Base-by-base conservation (phyloP, 2,113 vertebrate genomes). In the Labrus mixtus region DNA sequence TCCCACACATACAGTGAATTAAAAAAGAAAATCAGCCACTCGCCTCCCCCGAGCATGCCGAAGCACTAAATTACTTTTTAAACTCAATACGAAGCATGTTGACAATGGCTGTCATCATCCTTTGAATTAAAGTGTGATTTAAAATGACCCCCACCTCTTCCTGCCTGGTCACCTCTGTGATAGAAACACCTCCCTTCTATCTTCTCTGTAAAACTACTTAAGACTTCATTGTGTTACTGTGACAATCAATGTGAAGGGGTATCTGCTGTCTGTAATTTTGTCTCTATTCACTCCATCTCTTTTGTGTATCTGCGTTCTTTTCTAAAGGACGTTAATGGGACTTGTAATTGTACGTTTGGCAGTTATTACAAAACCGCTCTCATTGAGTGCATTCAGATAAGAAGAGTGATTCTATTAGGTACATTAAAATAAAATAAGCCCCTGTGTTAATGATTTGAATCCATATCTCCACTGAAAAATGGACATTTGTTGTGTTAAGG, bases 341-440 rank as follows among this genome's bases (percentile, higher is more conserved):
- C 82, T 84, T 62, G 82, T 85, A 91, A 91, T 92, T 84, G 86
- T 73, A 84, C 15, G 68, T 91, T 84, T 79, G 63, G 57, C 68
- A 43, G 80, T 68, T 81, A 64, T 83, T 70, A 93, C 81, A 89
- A 86, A 89, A 78, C 25, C 8, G 37, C 36, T 70, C 23, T 56
- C 50, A 63, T 79, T 58, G 77, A 39, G 79, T 9, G 73, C 68
- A 77, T 80, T 85, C 74, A 63, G 85, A 81, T 46, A 68, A 67
- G 68, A 61, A 77, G 19, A 75, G 83, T 64, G 23, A 77, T 16
- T 76, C 72, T 84, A 88, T 89, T 85, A 86, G 60, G 25, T 23
- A 56, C 67, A 84, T 79, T 68, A 76, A 78, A 65, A 36, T 39
- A 13, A 59, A 73, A 43, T 62, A 73, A 58, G 3, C 5, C 4